Base-by-base conservation (phyloP, 2,888 invertebrate species). In the Pandemis cinnamomeana region DNA sequence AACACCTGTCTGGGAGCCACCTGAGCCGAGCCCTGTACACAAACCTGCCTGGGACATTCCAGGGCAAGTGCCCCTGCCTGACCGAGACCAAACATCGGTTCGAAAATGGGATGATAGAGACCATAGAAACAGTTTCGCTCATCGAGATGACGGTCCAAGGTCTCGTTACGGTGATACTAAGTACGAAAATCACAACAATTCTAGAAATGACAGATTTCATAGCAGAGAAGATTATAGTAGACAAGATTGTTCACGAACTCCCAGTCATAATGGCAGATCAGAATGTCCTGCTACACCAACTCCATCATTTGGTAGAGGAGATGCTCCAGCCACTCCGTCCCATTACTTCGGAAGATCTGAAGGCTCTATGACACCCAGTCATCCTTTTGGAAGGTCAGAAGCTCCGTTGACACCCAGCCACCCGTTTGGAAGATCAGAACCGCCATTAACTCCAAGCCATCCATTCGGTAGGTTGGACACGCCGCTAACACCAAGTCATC, bases 331-430 rank as follows among this genome's bases (percentile, higher is more conserved):
- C 4, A 87, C 88, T 0, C 85, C 87, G 5, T 82, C 72, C 27
- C 86, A 88, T 79, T 75, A 83, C 3, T 89, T 89, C 77, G 86
- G 86, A 0, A 80, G 85, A 78, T 77, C 80, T 2, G 91, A 91
- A 8, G 82, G 86, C 68, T 85, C 90, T 6, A 10, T 79, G n/a
- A 87, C 89, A 7, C 87, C 89, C n/a, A 84, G 64, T 70, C 88
- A 87, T 78, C 78, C 86, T 0, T 90, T 86, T 61, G 76, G 76
- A 46, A 72, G 71, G 55, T 36, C 55, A 0, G 84, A 84, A 62
- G 72, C 80, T 55, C 86, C 89, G 0, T 53, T 80, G 44, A 87
- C 46, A 2, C 88, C 89, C 3, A 83, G 75, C 66, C 86, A 82
- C 70, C 75, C 82, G 41, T 86, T 83, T 77, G 84, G 85, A 4